These are phyloP conservation scores for Sicus ferrugineus DNA, from an alignment of 2,888 invertebrate species.

Conservation along the genomic window DNA sequence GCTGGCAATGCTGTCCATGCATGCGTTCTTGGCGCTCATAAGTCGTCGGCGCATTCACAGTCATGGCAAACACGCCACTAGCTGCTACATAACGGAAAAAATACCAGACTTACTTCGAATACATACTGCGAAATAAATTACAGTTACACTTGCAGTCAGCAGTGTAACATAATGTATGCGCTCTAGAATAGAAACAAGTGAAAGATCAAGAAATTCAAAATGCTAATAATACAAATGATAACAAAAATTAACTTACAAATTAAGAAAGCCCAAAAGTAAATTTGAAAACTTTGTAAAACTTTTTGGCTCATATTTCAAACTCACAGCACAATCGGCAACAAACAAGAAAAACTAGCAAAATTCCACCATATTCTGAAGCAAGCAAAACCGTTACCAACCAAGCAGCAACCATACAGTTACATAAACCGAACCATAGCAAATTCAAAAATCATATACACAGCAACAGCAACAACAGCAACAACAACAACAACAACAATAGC, in stretches of 20 bases:
- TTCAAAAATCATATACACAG: slow-evolving; percentile 35
- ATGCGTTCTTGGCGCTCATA: too few relatives aligned
- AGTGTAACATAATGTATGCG: too few relatives aligned
- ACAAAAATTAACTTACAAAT: slow-evolving; percentile 1
- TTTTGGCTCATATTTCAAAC: slow-evolving; percentile 35
- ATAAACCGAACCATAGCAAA: slow-evolving; percentile 32
- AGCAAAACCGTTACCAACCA: slow-evolving; percentile 43
- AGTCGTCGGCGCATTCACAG: too few relatives aligned
- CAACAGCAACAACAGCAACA: slow-evolving; percentile 39
- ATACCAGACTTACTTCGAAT: too few relatives aligned
- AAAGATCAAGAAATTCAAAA: background rate
- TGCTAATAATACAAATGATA: background rate
- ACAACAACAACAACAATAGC: slow-evolving; percentile 58
- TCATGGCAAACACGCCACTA: too few relatives aligned
- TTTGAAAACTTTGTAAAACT: slow-evolving; percentile 21
- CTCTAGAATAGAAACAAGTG: background rate
- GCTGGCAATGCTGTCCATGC: slow-evolving; percentile 5
- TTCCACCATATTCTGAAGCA: slow-evolving; percentile 34
- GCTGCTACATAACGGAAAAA: too few relatives aligned
- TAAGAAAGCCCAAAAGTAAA: background rate
- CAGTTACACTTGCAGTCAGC: too few relatives aligned
- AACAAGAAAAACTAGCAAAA: slow-evolving; percentile 34
- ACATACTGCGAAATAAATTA: too few relatives aligned
- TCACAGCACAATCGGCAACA: background rate
- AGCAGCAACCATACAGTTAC: slow-evolving; percentile 34